Base-by-base conservation (phyloP, 2,797 vertebrate genomes). In the Spondyliosoma cantharus region DNA sequence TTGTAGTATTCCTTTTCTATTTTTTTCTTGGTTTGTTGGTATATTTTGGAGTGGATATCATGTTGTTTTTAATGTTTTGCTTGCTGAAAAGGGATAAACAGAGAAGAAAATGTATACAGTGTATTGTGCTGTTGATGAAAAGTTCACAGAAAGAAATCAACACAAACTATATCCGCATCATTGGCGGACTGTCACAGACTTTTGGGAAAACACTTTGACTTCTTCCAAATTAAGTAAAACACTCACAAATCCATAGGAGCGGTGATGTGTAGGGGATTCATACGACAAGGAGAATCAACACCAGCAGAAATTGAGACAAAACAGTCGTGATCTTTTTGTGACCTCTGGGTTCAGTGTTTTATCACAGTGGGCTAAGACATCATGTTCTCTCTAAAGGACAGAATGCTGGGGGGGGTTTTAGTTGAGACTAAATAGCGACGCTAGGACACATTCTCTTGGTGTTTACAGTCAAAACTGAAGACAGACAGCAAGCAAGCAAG, bases 381-480 rank as follows among this genome's bases (percentile, higher is more conserved):
- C 5, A 3, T 29, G 66, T 80, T 75, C 72, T 46, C 27, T 42
- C 57, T 27, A 15, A 54, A 78, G 49, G 64, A 43, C 45, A 25
- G 22, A 22, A 37, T 37, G 54, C 54, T 11, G 58, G n/a, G 79
- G 79, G n/a, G 16, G 32, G 25, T 43, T 77, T 79, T 73, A 42
- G 14, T 37, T 68, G 11, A 32, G n/a, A 65, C 43, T 69, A 59
- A 73, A 67, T 11, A 29, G 24, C 32, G 80, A 82, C 76, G 77
- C 67, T 45, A 78, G 69, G 83, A 80, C 62, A 61, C 32, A 49
- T 25, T 32, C 52, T 49, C 11, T 1, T 53, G 20, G 60, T 59
- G 27, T 82, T 81, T 60, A 65, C 37, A 79, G 48, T 66, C 24
- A 60, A 49, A 72, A 60, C 59, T 50, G 43, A 88, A 29, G 19